Percentiles rank a stretch among this genome's conserved stretches.
Evolutionary conservation across 37 sponge, comb jelly and placozoan species (phyloP).

Genomic region (Tethya wilhelma): DNA sequence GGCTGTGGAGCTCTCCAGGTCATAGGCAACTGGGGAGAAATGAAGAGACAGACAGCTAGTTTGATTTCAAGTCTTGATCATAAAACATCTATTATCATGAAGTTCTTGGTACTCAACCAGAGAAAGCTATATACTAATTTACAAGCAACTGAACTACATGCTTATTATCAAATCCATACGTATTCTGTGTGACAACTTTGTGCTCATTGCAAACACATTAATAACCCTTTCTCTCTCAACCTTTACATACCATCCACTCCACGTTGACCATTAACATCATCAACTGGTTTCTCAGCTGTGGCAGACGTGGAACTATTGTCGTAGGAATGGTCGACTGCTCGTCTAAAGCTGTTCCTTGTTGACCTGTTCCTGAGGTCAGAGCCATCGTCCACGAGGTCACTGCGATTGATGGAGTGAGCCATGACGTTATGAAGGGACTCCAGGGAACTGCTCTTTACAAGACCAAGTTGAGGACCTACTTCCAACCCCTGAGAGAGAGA

Average conservation of each 20-base stretch:
- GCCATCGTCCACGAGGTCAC: conserved; percentile 33
- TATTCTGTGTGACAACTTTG: neutral
- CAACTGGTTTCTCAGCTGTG: too few relatives aligned
- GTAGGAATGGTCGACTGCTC: conserved; percentile 55
- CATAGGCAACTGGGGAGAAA: conserved; percentile 15
- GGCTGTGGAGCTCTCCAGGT: neutral
- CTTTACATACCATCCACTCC: conserved; percentile 43
- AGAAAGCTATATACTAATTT: conserved; percentile 6
- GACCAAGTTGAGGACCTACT: conserved; percentile 52
- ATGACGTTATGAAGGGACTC: conserved; percentile 69
- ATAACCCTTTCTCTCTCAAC: neutral
- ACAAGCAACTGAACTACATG: neutral
- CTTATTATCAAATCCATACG: neutral
- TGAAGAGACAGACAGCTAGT: too few relatives aligned
- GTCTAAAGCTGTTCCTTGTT: conserved; percentile 46
- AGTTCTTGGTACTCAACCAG: too few relatives aligned
- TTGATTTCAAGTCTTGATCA: too few relatives aligned
- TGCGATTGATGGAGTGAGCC: conserved; percentile 49
- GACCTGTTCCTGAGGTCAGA: conserved; percentile 10
- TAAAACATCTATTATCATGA: too few relatives aligned
- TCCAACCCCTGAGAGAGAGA: conserved; percentile 19
- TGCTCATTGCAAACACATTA: neutral
- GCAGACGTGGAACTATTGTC: neutral
- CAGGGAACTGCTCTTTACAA: conserved; percentile 69
- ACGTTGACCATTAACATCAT: neutral